Conservation (phyloP, 2,888 invertebrate species). For the Tanytarsus gracilentus region DNA sequence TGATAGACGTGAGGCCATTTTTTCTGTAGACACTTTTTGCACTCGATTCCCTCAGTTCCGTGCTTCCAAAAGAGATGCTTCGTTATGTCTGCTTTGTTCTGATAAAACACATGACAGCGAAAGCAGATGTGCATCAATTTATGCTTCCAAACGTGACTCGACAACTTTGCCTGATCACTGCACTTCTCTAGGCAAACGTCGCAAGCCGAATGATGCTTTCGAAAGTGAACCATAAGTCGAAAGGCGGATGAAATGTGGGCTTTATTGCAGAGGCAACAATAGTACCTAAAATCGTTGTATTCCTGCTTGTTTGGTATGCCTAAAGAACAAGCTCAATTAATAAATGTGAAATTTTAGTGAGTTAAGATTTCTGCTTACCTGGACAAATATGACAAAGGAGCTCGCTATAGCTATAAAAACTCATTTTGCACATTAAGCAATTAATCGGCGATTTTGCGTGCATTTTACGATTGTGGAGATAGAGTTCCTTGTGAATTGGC, state of each 20-base stretch:
- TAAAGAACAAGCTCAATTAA: too few relatives aligned
- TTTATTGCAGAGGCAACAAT: slow-evolving; percentile 72
- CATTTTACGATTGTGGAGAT: slow-evolving; percentile 76
- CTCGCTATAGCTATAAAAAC: slow-evolving; percentile 81
- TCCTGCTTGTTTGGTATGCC: slow-evolving; percentile 44
- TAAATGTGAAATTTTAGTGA: too few relatives aligned
- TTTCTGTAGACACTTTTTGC: slow-evolving; percentile 77
- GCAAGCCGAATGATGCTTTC: slow-evolving; percentile 76
- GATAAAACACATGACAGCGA: slow-evolving; percentile 77
- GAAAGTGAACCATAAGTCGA: slow-evolving; percentile 76
- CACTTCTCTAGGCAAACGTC: slow-evolving; percentile 80
- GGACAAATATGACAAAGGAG: slow-evolving; percentile 79
- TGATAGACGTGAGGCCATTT: slow-evolving; percentile 90
- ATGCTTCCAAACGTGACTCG: slow-evolving; percentile 86
- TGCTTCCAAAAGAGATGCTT: slow-evolving; percentile 90
- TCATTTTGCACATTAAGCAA: slow-evolving; percentile 80
- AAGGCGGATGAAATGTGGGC: slow-evolving; percentile 76
- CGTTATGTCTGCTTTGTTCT: slow-evolving; percentile 79
- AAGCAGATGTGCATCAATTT: slow-evolving; percentile 80
- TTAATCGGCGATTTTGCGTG: slow-evolving; percentile 73
- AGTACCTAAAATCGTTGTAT: slow-evolving; percentile 54
- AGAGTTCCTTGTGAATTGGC: slow-evolving; percentile 71
- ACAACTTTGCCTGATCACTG: slow-evolving; percentile 62
- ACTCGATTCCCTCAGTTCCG: slow-evolving; percentile 77
- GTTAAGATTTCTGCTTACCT: too few relatives aligned